Evolutionary conservation across 2,888 invertebrate genomes (phyloP).

Genomic region (Caenorhabditis uteleia): DNA sequence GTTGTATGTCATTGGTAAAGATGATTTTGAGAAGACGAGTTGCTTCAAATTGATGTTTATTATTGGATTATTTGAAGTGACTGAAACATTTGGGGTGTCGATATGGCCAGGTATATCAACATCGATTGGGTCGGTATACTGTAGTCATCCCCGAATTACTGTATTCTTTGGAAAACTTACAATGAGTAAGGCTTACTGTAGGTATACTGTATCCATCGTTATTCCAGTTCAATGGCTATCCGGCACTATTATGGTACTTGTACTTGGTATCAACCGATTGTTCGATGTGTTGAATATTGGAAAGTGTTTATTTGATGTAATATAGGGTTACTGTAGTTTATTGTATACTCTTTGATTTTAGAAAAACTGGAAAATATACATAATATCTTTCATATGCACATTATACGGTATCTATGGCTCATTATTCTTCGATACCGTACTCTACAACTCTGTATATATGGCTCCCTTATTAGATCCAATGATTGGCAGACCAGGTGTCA

Average conservation of each 20-base stretch:
- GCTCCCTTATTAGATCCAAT: conserved; percentile 7
- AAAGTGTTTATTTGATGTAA: no score
- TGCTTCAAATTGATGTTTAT: conserved; percentile 18
- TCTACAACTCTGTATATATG: conserved; percentile 22
- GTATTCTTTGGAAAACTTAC: conserved; percentile 22
- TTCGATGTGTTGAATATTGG: conserved; percentile 6
- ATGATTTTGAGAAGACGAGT: not conserved
- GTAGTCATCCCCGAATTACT: conserved; percentile 6
- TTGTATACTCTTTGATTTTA: not conserved
- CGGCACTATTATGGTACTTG: conserved; percentile 7
- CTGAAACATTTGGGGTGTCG: conserved; percentile 24
- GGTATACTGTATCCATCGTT: no score
- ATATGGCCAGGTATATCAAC: conserved; percentile 15
- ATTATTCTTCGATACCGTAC: conserved; percentile 19
- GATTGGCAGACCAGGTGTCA: not conserved
- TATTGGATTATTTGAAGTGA: conserved; percentile 19
- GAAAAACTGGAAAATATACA: conserved; percentile 6
- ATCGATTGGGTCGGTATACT: conserved; percentile 14
- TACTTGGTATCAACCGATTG: conserved; percentile 15
- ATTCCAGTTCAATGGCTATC: conserved; percentile 30
- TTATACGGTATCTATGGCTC: conserved; percentile 17
- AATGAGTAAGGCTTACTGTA: no score
- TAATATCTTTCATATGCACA: not conserved
- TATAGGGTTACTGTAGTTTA: no score
- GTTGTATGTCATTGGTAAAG: not conserved